Base-by-base conservation (phyloP, 2,888 invertebrate species). In the Blastobasis lacticolella region DNA sequence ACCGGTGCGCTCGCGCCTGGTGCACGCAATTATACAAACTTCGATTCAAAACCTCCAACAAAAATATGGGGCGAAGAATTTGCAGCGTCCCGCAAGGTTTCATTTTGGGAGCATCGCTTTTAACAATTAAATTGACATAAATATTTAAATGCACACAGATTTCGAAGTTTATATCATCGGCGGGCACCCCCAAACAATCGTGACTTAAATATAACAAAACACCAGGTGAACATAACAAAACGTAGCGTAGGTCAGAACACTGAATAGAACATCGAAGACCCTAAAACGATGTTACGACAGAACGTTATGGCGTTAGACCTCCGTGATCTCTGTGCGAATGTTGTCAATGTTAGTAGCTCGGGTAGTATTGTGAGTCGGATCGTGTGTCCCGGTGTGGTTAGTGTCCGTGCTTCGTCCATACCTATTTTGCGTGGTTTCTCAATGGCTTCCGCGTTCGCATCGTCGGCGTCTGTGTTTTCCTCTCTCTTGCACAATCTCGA, bases 401-500 rank as follows among this genome's bases (percentile, higher is more conserved):
- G 49, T 6, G 37, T 42, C 5, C 9, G 7, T 40, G 40, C 40
- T 40, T 55, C 38, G 5, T 50, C 45, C 72, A 65, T 78, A 78
- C 78, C 73, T 72, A 71, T 64, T 49, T 56, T 56, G 53, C 57
- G 55, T 52, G 68, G 59, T 55, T 65, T 65, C 62, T 61, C 58
- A 54, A 66, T 58, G 45, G 64, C 60, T 61, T 58, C 63, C 57
- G 61, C 54, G 23, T 45, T 48, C 52, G 59, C 46, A 42, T 51
- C 46, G 44, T 51, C 54, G 40, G 49, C 51, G 38, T 54, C 49
- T 51, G 54, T 51, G 36, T 58, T 55, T 50, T 67, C 69, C 57
- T 56, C 62, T 54, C 71, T 65, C 64, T 68, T 54, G 71, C 84
- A 85, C 61, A 78, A 74, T 55, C 78, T 66, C 71, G 80, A 81